These are phyloP conservation scores for Bagarius yarrelli DNA, from an alignment of 2,113 vertebrate genomes.

Conservation along the genomic window DNA sequence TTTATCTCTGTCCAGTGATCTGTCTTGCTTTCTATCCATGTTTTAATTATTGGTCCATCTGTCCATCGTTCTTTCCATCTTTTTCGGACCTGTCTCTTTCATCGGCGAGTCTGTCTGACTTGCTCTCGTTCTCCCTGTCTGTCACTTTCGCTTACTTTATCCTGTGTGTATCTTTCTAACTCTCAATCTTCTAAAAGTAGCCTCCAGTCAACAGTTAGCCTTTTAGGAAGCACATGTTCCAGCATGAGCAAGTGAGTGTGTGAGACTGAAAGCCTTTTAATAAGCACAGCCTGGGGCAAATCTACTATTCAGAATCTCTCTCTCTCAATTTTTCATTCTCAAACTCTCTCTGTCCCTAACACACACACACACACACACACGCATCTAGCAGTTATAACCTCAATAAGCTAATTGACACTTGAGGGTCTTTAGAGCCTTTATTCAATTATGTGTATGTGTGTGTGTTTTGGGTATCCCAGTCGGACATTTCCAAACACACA, in stretches of 20 bases:
- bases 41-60: background rate
- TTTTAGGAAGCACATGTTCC: conserved; percentile 39
- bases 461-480: conserved; percentile 28
- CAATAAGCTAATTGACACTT: conserved; percentile 8
- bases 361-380: conserved; percentile 20
- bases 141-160: conserved; percentile 23
- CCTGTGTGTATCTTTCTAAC: conserved; percentile 12
- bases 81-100: background rate
- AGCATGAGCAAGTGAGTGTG: conserved; percentile 4
- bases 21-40: too few relatives aligned
- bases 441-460: conserved; percentile 9
- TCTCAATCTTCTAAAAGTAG: conserved; percentile 42
- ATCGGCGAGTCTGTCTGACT: background rate
- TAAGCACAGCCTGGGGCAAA: conserved; percentile 14
- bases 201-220: conserved; percentile 38
- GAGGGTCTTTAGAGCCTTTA: background rate
- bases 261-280: conserved; percentile 21
- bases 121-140: background rate
- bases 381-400: conserved; percentile 28
- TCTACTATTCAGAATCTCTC: conserved; percentile 29
- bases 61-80: background rate
- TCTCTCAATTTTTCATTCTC: background rate
- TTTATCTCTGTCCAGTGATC: too few relatives aligned
- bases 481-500: conserved; percentile 30
- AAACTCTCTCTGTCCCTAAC: background rate